Evolutionary conservation across 92 coral and sea anemone species (phyloP).

Genomic region (Epizoanthus fatuus): DNA sequence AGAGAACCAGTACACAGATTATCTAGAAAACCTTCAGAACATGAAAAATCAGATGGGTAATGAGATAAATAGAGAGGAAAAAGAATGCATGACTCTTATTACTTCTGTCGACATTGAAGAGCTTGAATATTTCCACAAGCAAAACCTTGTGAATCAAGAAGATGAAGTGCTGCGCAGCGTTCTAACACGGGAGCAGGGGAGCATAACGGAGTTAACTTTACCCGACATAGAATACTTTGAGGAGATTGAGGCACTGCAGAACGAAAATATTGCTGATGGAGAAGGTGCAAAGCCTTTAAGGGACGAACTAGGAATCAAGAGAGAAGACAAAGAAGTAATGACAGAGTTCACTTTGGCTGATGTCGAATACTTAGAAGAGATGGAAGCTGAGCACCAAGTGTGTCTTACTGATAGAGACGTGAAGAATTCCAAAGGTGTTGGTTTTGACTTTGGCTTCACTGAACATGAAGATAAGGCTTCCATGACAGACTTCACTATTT

Average conservation of each 20-base stretch:
- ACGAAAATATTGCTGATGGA: constrained; percentile 10
- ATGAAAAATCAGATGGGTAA: constrained; percentile 27
- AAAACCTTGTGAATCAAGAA: constrained; percentile 35
- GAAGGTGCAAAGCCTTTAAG: constrained; percentile 1
- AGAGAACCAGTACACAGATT: constrained; percentile 56
- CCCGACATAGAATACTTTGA: constrained; percentile 77
- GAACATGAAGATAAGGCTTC: constrained; percentile 57
- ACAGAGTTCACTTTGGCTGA: constrained; percentile 72
- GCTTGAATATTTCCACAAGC: constrained; percentile 53
- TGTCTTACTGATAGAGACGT: neutral
- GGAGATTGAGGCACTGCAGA: constrained; percentile 63
- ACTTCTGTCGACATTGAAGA: constrained; percentile 62
- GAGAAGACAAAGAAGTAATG: constrained; percentile 54
- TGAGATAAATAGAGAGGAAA: constrained; percentile 56
- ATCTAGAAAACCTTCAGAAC: constrained; percentile 60
- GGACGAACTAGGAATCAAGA: constrained; percentile 13
- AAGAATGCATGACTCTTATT: constrained; percentile 66
- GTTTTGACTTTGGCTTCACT: constrained; percentile 33
- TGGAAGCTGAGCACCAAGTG: constrained; percentile 15
- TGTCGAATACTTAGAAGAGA: constrained; percentile 56
- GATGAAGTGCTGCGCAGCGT: constrained; percentile 1
- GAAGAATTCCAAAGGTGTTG: neutral
- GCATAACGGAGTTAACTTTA: constrained; percentile 71
- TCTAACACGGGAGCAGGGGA: constrained; percentile 63
- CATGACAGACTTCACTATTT: constrained; percentile 68